phyloP scores from a whole-genome alignment of 2,113 vertebrate genomes.

The Thryonomys swinderianus region DNA sequence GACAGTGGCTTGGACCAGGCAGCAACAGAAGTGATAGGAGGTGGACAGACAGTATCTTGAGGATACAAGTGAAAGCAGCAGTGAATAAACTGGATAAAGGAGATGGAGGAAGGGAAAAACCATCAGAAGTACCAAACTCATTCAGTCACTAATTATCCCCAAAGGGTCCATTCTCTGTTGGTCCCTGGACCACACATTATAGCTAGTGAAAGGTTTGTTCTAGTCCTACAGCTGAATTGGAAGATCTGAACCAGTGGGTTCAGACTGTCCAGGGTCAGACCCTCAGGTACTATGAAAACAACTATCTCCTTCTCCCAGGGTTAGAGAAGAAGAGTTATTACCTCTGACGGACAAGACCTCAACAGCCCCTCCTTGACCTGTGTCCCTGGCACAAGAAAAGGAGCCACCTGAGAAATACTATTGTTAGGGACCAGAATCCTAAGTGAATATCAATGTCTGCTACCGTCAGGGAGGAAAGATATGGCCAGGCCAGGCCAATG shows the following conservation, averaged over 20 bases:
- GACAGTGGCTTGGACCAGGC: neutral
- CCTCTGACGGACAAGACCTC: neutral
- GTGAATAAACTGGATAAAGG: neutral
- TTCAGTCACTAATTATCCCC: neutral
- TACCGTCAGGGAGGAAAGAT: neutral
- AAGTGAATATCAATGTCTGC: neutral
- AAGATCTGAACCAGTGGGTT: neutral
- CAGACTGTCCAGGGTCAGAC: neutral
- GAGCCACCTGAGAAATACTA: neutral
- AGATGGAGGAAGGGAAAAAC: neutral
- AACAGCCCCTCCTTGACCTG: neutral
- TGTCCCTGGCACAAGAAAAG: neutral
- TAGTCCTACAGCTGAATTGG: neutral
- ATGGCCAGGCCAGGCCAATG: neutral
- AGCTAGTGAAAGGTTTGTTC: neutral
- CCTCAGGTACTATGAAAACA: neutral
- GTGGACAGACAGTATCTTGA: neutral
- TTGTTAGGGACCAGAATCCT: neutral
- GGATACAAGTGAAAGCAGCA: neutral
- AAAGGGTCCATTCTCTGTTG: neutral
- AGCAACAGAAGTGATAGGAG: neutral
- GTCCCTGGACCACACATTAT: neutral
- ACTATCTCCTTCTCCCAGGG: neutral
- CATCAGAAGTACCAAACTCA: neutral
- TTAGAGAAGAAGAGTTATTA: too few species aligned